phyloP scores from a whole-genome alignment of 2,113 vertebrate genomes.

The Cyanoliseus patagonus region DNA sequence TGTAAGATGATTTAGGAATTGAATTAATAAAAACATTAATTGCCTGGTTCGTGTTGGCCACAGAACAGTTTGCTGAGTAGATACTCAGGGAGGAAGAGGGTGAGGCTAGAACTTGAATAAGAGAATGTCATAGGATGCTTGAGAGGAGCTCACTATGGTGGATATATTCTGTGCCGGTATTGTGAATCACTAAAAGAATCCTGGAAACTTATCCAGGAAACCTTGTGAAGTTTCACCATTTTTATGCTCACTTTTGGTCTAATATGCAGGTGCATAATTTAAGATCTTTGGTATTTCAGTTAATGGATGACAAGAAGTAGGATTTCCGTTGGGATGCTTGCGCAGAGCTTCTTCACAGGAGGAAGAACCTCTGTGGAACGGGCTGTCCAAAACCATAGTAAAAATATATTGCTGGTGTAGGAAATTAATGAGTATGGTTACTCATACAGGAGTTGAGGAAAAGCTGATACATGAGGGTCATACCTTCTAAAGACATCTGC shows the following conservation, averaged over 20 bases:
- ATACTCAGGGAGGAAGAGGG: not conserved
- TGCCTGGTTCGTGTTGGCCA: not conserved
- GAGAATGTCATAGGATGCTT: not conserved
- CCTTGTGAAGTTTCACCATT: not conserved
- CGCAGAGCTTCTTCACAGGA: not conserved
- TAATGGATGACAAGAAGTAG: not conserved
- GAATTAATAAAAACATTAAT: not conserved
- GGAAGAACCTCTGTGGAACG: not conserved
- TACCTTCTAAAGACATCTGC: not conserved
- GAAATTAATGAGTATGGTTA: not conserved
- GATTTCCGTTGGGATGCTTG: not conserved
- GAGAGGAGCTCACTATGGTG: not conserved
- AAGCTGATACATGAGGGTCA: not conserved
- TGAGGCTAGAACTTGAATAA: not conserved
- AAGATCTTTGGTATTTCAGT: not conserved
- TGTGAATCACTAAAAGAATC: not conserved
- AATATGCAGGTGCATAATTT: not conserved
- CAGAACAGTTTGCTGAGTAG: not conserved
- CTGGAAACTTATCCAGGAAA: not conserved
- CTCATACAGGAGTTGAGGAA: not conserved
- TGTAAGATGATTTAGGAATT: not conserved
- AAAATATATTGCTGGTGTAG: not conserved
- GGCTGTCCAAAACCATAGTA: not conserved
- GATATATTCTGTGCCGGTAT: not conserved
- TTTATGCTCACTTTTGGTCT: not conserved